A percentile compares a stretch with the other conserved stretches of the same genome.
Conservation (phyloP, 2,888 invertebrate genomes). For the Spilarctia lutea region DNA sequence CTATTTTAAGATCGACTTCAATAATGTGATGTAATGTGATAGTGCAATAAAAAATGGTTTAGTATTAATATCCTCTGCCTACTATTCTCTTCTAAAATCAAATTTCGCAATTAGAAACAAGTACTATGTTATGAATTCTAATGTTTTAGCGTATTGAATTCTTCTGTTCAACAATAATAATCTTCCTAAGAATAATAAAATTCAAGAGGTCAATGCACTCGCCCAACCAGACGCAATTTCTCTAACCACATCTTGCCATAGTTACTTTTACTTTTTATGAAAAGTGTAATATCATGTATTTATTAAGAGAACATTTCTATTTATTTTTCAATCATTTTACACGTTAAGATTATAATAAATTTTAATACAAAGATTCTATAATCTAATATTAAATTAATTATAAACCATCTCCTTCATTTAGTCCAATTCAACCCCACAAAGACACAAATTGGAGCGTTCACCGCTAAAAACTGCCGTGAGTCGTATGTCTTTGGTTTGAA, state of each 20-base stretch:
- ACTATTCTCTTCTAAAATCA: background rate
- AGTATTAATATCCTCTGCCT: background rate
- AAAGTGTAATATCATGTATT: background rate
- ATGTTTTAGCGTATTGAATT: too few species aligned
- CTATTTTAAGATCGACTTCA: constrained; percentile 33
- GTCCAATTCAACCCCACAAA: too few species aligned
- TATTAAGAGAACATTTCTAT: background rate
- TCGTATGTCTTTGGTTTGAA: too few species aligned
- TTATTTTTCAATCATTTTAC: background rate
- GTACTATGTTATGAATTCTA: too few species aligned
- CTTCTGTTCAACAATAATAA: background rate
- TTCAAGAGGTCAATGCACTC: background rate
- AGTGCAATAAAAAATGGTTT: background rate
- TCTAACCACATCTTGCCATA: background rate
- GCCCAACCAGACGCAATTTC: background rate
- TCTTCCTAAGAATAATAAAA: background rate
- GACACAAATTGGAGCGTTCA: too few species aligned
- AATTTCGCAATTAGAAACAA: too few species aligned
- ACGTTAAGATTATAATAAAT: too few species aligned
- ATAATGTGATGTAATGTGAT: constrained; percentile 9
- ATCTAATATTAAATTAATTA: background rate
- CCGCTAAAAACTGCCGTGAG: too few species aligned
- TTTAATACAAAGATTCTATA: background rate
- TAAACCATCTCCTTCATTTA: too few species aligned
- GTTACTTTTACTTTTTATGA: background rate